A percentile compares a stretch with the other conserved stretches of the same genome.
Evolutionary conservation across 2,113 vertebrate species (phyloP).

Genomic region (Catharus fuscescens): DNA sequence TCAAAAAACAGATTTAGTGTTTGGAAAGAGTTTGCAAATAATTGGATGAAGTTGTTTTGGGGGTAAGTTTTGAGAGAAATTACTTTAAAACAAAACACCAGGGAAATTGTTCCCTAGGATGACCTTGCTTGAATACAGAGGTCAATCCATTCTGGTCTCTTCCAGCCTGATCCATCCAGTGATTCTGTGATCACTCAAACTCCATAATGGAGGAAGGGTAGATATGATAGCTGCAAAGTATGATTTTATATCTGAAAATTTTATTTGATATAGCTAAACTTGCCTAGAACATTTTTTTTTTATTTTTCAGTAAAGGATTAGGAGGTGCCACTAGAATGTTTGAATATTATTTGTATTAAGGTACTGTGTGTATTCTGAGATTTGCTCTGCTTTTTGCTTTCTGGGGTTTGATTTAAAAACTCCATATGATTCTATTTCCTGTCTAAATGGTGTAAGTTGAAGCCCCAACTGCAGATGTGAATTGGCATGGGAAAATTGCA

Average conservation of each 20-base stretch:
- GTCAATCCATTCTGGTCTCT: not conserved
- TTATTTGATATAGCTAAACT: not conserved
- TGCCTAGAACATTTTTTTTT: not conserved
- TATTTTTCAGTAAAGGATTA: not conserved
- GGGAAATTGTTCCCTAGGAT: not conserved
- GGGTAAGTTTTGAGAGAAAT: not conserved
- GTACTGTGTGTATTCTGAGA: not conserved
- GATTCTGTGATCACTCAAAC: not conserved
- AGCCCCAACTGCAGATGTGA: not conserved
- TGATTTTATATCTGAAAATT: not conserved
- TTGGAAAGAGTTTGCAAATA: not conserved
- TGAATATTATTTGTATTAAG: not conserved
- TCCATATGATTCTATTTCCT: not conserved
- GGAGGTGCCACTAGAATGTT: not conserved
- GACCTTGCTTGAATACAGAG: not conserved
- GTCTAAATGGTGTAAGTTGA: not conserved
- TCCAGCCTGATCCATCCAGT: not conserved
- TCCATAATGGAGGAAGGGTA: not conserved
- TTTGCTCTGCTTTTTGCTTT: not conserved
- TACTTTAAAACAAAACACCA: not conserved
- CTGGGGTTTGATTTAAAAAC: not conserved
- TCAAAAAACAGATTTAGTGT: not conserved
- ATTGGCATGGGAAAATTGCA: not conserved
- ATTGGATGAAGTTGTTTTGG: not conserved
- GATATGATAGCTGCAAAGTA: not conserved